These are phyloP conservation scores for Oryzias celebensis DNA, from an alignment of 2,113 vertebrate genomes.

Conservation along the genomic window DNA sequence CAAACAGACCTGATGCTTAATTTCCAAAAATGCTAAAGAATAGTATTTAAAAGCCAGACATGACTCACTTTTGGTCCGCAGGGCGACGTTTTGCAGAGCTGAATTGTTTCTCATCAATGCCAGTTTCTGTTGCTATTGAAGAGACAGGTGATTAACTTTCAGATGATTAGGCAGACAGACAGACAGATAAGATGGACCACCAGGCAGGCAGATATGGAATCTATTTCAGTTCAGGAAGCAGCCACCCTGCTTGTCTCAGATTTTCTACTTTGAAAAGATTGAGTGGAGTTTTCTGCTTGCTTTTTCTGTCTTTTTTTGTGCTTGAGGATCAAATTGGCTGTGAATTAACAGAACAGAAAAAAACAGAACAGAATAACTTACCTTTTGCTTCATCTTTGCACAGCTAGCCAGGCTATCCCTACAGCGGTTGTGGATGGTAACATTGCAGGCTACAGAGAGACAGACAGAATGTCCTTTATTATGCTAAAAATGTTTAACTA, in stretches of 20 bases:
- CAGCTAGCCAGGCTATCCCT: constrained; percentile 78
- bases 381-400: constrained; percentile 80
- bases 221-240: not conserved
- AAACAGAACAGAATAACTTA: constrained; percentile 40
- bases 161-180: constrained; percentile 1
- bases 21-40: not conserved
- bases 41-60: not conserved
- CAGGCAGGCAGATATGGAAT: not conserved
- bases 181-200: not conserved
- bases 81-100: constrained; percentile 86
- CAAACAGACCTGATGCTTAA: not conserved
- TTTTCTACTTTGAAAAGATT: too few species aligned
- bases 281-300: too few species aligned
- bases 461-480: not conserved
- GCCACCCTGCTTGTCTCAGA: not conserved
- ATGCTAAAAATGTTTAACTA: too few species aligned
- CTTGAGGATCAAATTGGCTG: too few species aligned
- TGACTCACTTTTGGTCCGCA: constrained; percentile 88
- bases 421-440: constrained; percentile 82
- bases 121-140: constrained; percentile 87
- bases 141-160: not conserved
- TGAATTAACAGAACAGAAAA: not conserved
- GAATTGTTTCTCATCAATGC: constrained; percentile 86
- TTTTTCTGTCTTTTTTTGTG: too few species aligned
- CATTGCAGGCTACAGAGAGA: constrained; percentile 72